Evolutionary conservation across 2,113 vertebrate species (phyloP), one percentile per base, ranked within the genome.

Genomic region (Pluvianellus socialis): DNA sequence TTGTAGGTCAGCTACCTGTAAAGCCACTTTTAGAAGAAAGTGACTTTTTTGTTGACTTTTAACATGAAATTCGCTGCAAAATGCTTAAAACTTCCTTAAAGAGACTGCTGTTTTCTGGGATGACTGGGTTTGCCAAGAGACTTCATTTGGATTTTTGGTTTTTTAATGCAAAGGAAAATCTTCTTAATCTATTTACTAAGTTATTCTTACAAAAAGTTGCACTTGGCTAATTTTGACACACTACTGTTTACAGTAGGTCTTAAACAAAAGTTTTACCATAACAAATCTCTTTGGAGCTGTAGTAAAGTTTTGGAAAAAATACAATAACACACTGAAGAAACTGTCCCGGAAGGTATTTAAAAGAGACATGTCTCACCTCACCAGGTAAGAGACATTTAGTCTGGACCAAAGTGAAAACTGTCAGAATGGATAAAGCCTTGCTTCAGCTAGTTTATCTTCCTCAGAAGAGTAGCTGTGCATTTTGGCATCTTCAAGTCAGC

Each of bases 1-100:
- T 87, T 92, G 59, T 55, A 83, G 79, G 49, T 92, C 90, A 95
- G 72, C 19, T 90, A 88, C 70, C 45, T 83, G 67, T 44, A 90
- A 91, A 88, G 20, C 21, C 17, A 32, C 17, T 65, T 75, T 16
- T 19, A 56, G 13, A 75, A 71, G 30, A 77, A 86, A 66, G 42
- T 7, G 12, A 38, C 18, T 4, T 44, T 55, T 77, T 45, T 52
- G 24, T 24, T 72, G 40, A 50, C 21, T 94, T 66, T 61, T 92
- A 53, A 77, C 42, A 44, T 27, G 3, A 83, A 94, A 73, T 53
- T 62, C 30, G 59, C 56, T 59, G 20, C 44, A 53, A 72, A 38
- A 65, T 70, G n/a, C 30, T 91, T 76, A 70, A 92, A 58, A 71
- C 11, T 52, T 61, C 75, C 56, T 62, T 42, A 38, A 38, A 65